Evolutionary conservation across 2,888 invertebrate species (phyloP).

Genomic region (Micoletzkya japonica): DNA sequence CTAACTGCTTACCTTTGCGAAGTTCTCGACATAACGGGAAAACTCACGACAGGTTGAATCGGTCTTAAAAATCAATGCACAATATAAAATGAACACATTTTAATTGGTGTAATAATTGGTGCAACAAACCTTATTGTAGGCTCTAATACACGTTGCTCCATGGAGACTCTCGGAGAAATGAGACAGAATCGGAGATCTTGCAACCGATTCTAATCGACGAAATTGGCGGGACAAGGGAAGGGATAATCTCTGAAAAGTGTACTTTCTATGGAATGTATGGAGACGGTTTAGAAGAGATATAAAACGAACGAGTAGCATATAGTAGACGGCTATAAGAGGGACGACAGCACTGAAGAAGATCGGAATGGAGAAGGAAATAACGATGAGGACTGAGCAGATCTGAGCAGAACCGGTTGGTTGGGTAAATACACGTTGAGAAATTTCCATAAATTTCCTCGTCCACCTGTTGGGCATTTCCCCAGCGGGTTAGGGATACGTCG

Average conservation of each 20-base stretch:
- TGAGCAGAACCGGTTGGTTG: too few relatives aligned
- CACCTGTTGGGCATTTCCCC: too few relatives aligned
- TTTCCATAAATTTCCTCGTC: too few relatives aligned
- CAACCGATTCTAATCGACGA: slow-evolving; percentile 88
- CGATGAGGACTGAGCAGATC: slow-evolving; percentile 34
- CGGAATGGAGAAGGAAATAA: slow-evolving; percentile 40
- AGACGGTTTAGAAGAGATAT: background rate
- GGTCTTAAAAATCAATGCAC: too few relatives aligned
- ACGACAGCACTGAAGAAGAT: slow-evolving; percentile 46
- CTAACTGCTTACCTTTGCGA: slow-evolving; percentile 19
- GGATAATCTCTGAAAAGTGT: slow-evolving; percentile 77
- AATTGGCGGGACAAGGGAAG: slow-evolving; percentile 88
- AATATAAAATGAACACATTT: too few relatives aligned
- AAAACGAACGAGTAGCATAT: slow-evolving; percentile 42
- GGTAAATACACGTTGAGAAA: too few relatives aligned
- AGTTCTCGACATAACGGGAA: slow-evolving; percentile 30
- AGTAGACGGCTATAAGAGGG: slow-evolving; percentile 45
- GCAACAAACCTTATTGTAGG: slow-evolving; percentile 50
- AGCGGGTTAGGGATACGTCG: too few relatives aligned
- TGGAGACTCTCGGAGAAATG: slow-evolving; percentile 93
- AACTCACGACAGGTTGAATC: slow-evolving; percentile 31
- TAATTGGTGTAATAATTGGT: too few relatives aligned
- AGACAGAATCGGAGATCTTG: slow-evolving; percentile 91
- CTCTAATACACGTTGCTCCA: slow-evolving; percentile 63
- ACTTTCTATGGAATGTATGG: background rate